Percentiles rank a stretch among this genome's conserved stretches.
These are phyloP conservation scores for Meganola albula DNA, from an alignment of 2,888 invertebrate species.

Conservation along the genomic window DNA sequence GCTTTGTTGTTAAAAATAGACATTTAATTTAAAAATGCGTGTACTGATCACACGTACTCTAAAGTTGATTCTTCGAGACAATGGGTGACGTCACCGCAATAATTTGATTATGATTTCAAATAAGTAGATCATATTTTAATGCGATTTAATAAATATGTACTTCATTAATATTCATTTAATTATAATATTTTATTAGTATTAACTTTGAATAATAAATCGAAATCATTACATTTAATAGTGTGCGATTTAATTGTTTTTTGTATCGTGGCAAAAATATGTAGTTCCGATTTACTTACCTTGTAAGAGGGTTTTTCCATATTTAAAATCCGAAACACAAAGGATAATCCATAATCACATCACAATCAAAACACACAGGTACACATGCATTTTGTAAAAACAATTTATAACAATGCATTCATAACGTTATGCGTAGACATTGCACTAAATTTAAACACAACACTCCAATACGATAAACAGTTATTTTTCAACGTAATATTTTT, in stretches of 20 bases:
- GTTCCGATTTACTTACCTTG: conserved; percentile 60
- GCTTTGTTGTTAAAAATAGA: no score
- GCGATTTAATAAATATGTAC: no score
- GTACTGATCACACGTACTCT: conserved; percentile 21
- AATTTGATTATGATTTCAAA: no score
- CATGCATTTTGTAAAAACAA: conserved; percentile 31
- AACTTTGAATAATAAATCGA: no score
- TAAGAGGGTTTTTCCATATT: conserved; percentile 68
- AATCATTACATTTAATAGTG: no score
- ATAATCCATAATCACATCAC: conserved; percentile 39
- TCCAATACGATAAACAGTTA: conserved; percentile 32
- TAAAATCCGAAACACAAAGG: conserved; percentile 52
- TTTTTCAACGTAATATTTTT: conserved; percentile 47
- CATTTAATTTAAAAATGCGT: conserved; percentile 12
- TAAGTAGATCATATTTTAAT: no score
- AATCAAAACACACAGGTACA: no score
- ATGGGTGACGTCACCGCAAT: conserved; percentile 54
- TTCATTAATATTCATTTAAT: no score
- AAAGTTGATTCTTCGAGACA: conserved; percentile 41
- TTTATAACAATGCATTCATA: conserved; percentile 50
- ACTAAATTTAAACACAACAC: conserved; percentile 49
- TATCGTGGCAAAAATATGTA: no score
- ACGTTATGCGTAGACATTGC: conserved; percentile 48
- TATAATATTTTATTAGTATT: no score
- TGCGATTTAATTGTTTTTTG: no score